A percentile compares a stretch with the other conserved stretches of the same genome.
Evolutionary conservation across 2,888 invertebrate genomes (phyloP).

Genomic region (Sminthurides aquaticus): DNA sequence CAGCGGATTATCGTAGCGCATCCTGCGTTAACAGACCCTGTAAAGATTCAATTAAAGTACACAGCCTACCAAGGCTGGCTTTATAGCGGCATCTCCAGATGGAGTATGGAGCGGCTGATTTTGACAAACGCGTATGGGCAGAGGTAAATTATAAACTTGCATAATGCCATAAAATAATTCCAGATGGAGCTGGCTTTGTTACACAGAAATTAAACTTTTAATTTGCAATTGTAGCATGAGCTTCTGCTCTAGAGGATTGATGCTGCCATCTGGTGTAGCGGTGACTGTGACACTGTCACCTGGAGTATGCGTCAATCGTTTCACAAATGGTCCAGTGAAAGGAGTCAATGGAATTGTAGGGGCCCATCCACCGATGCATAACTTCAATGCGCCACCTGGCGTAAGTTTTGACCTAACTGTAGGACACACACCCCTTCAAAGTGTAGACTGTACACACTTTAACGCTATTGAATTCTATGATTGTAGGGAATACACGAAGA

Average conservation of each 20-base stretch:
- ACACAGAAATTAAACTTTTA: no score
- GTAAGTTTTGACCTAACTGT: no score
- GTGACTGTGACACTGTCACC: constrained; percentile 65
- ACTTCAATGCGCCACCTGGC: not conserved
- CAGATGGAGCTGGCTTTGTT: not conserved
- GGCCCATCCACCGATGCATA: constrained; percentile 5
- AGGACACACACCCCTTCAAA: no score
- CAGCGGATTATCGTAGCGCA: constrained; percentile 81
- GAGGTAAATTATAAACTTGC: constrained; percentile 51
- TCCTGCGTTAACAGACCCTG: constrained; percentile 67
- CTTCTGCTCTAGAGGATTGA: constrained; percentile 67
- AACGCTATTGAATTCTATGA: not conserved
- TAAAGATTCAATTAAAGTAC: constrained; percentile 68
- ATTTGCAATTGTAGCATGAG: constrained; percentile 59
- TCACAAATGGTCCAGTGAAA: not conserved
- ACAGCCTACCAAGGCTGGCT: constrained; percentile 87
- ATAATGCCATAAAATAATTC: not conserved
- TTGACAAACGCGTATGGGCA: constrained; percentile 78
- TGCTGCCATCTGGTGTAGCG: constrained; percentile 65
- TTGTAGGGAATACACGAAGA: no score
- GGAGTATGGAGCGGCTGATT: constrained; percentile 74
- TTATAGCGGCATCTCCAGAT: constrained; percentile 68
- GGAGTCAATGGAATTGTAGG: constrained; percentile 4
- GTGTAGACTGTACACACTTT: no score
- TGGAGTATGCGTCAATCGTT: constrained; percentile 57